These are phyloP conservation scores for Phenganax stokvisi DNA, from an alignment of 92 coral and sea anemone species.

Conservation along the genomic window DNA sequence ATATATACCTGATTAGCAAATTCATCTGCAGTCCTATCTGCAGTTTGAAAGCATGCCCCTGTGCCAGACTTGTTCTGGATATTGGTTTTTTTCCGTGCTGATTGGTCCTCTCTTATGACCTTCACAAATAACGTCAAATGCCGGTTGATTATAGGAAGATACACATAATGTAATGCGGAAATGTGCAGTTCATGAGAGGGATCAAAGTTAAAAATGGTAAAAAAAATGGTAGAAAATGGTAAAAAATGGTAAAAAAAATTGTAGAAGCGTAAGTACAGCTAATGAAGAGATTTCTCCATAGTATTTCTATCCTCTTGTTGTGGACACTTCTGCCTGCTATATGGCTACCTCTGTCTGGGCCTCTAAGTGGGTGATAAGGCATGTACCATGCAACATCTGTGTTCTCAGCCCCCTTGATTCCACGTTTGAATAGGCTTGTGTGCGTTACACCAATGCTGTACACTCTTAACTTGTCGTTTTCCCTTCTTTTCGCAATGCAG, in stretches of 20 bases:
- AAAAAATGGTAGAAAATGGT: too few species aligned
- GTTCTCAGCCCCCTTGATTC: conserved; percentile 46
- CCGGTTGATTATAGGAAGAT: conserved; percentile 21
- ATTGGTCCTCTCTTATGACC: conserved; percentile 10
- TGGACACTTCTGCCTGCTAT: conserved; percentile 55
- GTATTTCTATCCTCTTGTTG: conserved; percentile 47
- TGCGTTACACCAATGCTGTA: too few species aligned
- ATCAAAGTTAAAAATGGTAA: neutral
- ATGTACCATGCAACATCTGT: conserved; percentile 52
- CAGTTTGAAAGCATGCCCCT: conserved; percentile 11
- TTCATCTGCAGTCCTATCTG: conserved; percentile 7
- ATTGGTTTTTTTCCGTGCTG: conserved; percentile 14
- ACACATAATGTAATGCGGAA: conserved; percentile 1
- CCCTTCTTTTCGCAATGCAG: too few species aligned
- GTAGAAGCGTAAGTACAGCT: neutral
- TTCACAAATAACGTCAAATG: conserved; percentile 13
- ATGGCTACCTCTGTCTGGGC: conserved; percentile 34
- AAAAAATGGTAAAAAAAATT: neutral
- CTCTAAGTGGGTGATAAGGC: conserved; percentile 25
- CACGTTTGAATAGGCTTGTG: too few species aligned
- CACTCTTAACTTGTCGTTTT: too few species aligned
- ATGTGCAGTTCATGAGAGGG: neutral
- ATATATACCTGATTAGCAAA: conserved; percentile 6
- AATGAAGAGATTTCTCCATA: neutral
- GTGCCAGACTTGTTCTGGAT: conserved; percentile 16